phyloP scores from a whole-genome alignment of 1,140 invertebrate species.

The Brachionus sp. region DNA sequence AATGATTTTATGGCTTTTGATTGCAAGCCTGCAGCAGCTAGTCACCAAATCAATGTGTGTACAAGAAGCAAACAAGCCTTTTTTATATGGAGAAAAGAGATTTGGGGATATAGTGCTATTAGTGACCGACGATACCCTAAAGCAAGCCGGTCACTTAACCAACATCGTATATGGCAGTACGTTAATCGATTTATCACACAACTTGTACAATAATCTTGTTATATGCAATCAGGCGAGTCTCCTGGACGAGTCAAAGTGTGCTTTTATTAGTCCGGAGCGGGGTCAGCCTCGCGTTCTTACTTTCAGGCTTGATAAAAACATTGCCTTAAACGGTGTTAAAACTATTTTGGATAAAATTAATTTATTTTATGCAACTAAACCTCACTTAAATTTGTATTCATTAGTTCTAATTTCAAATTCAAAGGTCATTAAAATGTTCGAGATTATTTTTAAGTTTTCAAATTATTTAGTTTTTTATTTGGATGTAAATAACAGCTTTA shows the following conservation, averaged over 20 bases:
- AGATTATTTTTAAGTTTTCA: conserved; percentile 25
- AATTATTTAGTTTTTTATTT: neutral
- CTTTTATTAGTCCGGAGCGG: neutral
- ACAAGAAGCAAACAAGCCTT: neutral
- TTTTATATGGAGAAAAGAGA: neutral
- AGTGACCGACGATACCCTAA: neutral
- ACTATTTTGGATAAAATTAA: neutral
- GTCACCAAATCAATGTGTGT: neutral
- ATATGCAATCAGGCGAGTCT: neutral
- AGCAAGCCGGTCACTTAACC: neutral
- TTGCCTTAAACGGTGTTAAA: neutral
- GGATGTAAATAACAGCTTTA: neutral
- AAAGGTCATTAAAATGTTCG: neutral
- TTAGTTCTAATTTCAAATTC: neutral
- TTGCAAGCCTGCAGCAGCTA: neutral
- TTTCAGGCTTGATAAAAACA: neutral
- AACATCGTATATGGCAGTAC: neutral
- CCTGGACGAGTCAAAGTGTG: neutral
- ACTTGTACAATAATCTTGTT: neutral
- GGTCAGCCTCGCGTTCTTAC: neutral
- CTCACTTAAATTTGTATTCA: neutral
- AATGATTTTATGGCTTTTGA: conserved; percentile 31
- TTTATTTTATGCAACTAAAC: neutral
- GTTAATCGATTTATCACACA: neutral
- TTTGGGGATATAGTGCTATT: neutral